Percentiles rank a stretch among this genome's conserved stretches.
Evolutionary conservation across 1,140 invertebrate species (phyloP).

Genomic region (Maniola jurtina): DNA sequence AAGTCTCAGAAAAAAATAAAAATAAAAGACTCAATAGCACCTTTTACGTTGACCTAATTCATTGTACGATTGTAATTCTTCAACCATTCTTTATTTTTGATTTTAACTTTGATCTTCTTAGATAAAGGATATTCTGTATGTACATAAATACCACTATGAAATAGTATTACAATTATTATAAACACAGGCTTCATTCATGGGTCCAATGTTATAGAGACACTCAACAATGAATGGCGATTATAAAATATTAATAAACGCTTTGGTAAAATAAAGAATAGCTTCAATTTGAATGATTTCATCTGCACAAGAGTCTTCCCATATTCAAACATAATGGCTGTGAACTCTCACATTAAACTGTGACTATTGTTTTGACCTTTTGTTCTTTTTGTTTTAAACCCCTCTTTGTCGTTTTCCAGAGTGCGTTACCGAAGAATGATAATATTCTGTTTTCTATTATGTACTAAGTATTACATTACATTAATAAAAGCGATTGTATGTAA

Average conservation of each 20-base stretch:
- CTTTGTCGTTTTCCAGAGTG: conserved; percentile 29
- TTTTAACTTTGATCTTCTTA: too few relatives aligned
- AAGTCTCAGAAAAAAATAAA: too few relatives aligned
- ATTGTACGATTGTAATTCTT: too few relatives aligned
- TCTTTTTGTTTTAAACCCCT: conserved; percentile 66
- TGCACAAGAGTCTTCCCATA: conserved; percentile 55
- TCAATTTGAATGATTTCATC: conserved; percentile 57
- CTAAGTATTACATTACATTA: conserved; percentile 27
- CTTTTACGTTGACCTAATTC: too few relatives aligned
- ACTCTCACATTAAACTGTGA: conserved; percentile 70
- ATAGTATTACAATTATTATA: too few relatives aligned
- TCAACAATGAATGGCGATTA: conserved; percentile 17
- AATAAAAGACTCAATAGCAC: too few relatives aligned
- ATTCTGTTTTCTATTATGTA: conserved; percentile 27
- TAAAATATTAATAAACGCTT: conserved; percentile 21
- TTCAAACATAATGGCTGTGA: conserved; percentile 53
- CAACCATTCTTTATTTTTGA: too few relatives aligned
- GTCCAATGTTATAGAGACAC: conserved; percentile 11
- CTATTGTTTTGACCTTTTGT: conserved; percentile 64
- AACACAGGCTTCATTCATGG: neutral
- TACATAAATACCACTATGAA: too few relatives aligned
- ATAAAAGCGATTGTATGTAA: neutral
- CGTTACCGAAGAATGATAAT: conserved; percentile 26
- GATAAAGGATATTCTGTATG: too few relatives aligned
- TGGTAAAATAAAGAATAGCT: conserved; percentile 39